Evolutionary conservation across 2,888 invertebrate genomes (phyloP), one percentile per base, ranked within the genome.

Genomic region (Halictus ligatus): DNA sequence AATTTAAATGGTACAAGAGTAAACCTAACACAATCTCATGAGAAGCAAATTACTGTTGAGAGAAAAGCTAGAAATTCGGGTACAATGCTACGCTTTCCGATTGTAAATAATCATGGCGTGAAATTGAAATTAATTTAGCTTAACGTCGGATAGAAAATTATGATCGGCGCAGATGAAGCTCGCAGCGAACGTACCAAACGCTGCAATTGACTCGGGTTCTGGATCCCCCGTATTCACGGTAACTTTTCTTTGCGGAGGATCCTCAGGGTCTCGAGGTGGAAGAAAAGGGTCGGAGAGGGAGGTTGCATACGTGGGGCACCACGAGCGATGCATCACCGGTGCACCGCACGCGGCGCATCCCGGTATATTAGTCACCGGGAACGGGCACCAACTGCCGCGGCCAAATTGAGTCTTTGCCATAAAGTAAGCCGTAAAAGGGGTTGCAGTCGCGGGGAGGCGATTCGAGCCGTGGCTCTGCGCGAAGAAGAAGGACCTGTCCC

Each of bases 291-390:
- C 10, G n/a, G 7, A 48, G 74, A 21, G 76, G 25, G 40, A 69
- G 67, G 77, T 35, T 64, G 75, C 6, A 78, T 80, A 86, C 85
- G 83, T 74, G 89, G 87, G 48, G 85, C 88, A 87, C 88, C 95
- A 95, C 94, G 93, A 85, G 91, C 93, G 95, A 95, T 96, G 95
- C 95, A 96, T 96, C 96, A 96, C 95, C 95, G 95, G 95, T 95
- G 95, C 95, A 95, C 96, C 96, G 96, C 91, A 91, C 92, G 95
- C 96, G 96, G 96, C 96, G 96, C 96, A 96, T 96, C 96, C 96
- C 96, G 96, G 96, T 96, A 96, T 96, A 96, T 96, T 96, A 96
- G 96, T 96, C 96, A 96, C 95, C 96, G 96, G 96, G 96, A 96
- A 96, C 89, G 89, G 87, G 88, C 91, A 96, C 96, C 95, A 96